Evolutionary conservation across 2,888 invertebrate genomes (phyloP), one percentile per base, ranked within the genome.

Genomic region (Eremobia ochroleuca): DNA sequence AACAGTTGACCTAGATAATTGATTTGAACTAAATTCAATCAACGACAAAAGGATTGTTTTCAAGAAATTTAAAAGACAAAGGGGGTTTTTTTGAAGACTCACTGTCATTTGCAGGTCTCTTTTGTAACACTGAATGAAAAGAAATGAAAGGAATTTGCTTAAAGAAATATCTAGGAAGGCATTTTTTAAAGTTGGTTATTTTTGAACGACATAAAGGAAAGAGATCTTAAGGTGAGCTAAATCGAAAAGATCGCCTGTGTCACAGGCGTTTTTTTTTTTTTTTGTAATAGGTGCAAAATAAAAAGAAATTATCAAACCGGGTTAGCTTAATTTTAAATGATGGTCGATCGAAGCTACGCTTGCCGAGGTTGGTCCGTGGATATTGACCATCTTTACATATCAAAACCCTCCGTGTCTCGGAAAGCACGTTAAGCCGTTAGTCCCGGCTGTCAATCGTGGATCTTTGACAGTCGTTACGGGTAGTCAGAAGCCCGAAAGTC

Each of bases 21-120:
- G n/a, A 84, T 74, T 82, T 77, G 25, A 75, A 80, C 46, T 62
- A 46, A 79, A 76, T 69, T 76, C 74, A 86, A 74, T 83, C 68
- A 77, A 75, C 74, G 58, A 49, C 46, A 21, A 75, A 81, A 64
- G 71, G 64, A 52, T 81, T 79, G 76, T 87, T 83, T 74, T 77
- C 68, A 65, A 68, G 61, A 73, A 79, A 86, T 87, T 78, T 88
- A 62, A 78, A 81, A 80, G 71, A 80, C 79, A 88, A 87, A 81
- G 62, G 71, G 71, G 11, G 25, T 67, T 77, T 83, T 87, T 86
- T 83, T 87, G 64, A 80, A 77, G 77, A 66, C 62, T 66, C 59
- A 58, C 74, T 86, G 78, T 88, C 88, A 80, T 77, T 73, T 81
- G 65, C 88, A 88, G 78, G 58, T 76, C 77, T 79, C 76, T 73